phyloP scores from a whole-genome alignment of 1,140 invertebrate genomes.

The Bursaphelenchus mucronatus region DNA sequence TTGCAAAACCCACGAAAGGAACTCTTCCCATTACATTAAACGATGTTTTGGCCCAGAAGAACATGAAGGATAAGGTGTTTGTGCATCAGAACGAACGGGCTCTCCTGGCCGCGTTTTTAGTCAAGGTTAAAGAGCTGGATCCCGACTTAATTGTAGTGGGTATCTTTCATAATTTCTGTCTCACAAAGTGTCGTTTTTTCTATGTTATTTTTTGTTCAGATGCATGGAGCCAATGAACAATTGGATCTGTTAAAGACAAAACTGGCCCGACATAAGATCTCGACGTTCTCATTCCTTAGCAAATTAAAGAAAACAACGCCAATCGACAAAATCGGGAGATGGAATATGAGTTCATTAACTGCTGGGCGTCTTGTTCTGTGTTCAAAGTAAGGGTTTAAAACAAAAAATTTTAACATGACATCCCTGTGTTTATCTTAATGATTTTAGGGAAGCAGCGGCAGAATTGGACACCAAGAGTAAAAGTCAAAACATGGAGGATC shows the following conservation, averaged over 20 bases:
- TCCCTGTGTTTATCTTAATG: not conserved
- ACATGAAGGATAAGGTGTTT: slow-evolving; percentile 25
- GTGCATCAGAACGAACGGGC: slow-evolving; percentile 70
- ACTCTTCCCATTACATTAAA: slow-evolving; percentile 37
- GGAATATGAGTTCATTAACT: slow-evolving; percentile 44
- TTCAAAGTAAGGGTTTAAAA: slow-evolving; percentile 28
- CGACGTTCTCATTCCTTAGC: slow-evolving; percentile 36
- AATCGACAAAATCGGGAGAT: slow-evolving; percentile 27
- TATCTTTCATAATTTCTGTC: slow-evolving; percentile 26
- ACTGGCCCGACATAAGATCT: slow-evolving; percentile 36
- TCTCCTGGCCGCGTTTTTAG: slow-evolving; percentile 76
- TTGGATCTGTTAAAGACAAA: slow-evolving; percentile 29
- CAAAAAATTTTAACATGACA: not conserved
- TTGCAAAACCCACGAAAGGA: slow-evolving; percentile 33
- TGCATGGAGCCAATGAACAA: slow-evolving; percentile 33
- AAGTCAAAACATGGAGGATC: slow-evolving; percentile 45
- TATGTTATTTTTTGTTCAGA: slow-evolving; percentile 13
- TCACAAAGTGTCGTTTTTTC: not conserved
- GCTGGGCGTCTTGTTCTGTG: slow-evolving; percentile 41
- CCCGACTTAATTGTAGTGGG: slow-evolving; percentile 79
- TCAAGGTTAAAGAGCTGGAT: slow-evolving; percentile 78
- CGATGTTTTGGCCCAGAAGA: slow-evolving; percentile 23
- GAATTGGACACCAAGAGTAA: slow-evolving; percentile 29
- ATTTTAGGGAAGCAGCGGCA: slow-evolving; percentile 38
- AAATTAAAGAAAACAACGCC: slow-evolving; percentile 33